These are phyloP conservation scores for Spea hammondii DNA, from an alignment of 2,797 vertebrate genomes.

Conservation along the genomic window DNA sequence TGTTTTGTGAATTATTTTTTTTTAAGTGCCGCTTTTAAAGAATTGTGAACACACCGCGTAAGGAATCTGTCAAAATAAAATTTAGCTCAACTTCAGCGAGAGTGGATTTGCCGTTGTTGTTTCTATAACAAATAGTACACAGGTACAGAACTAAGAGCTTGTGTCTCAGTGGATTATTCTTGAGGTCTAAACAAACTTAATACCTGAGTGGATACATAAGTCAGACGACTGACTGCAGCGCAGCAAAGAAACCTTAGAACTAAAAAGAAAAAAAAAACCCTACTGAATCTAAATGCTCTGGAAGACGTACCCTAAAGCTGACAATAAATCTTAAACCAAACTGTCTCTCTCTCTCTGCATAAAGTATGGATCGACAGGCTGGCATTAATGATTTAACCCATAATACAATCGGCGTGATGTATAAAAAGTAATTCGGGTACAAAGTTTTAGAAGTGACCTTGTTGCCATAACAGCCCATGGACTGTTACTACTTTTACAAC, in stretches of 20 bases:
- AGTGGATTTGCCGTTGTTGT: constrained; percentile 33
- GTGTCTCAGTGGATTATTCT: constrained; percentile 35
- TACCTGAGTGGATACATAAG: constrained; percentile 38
- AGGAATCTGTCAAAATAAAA: constrained; percentile 36
- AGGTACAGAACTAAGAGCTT: constrained; percentile 25
- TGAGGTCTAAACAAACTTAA: constrained; percentile 42
- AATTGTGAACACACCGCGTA: constrained; percentile 23
- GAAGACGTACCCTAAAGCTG: background rate
- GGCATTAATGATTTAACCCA: background rate
- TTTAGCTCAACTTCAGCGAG: constrained; percentile 6
- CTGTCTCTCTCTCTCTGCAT: background rate
- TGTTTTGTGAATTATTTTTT: background rate
- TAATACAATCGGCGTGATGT: too few species aligned
- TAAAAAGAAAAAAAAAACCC: background rate
- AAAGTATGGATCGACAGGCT: background rate
- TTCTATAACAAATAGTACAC: constrained; percentile 36
- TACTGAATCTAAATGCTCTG: background rate
- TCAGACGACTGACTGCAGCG: constrained; percentile 25
- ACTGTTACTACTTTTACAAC: too few species aligned
- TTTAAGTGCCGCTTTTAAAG: constrained; percentile 29
- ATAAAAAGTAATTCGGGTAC: too few species aligned
- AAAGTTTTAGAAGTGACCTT: too few species aligned
- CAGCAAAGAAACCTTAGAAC: constrained; percentile 7
- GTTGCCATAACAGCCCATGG: too few species aligned
- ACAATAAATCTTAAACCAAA: background rate